Conservation (phyloP, 2,113 vertebrate species). For the Fregata magnificens region DNA sequence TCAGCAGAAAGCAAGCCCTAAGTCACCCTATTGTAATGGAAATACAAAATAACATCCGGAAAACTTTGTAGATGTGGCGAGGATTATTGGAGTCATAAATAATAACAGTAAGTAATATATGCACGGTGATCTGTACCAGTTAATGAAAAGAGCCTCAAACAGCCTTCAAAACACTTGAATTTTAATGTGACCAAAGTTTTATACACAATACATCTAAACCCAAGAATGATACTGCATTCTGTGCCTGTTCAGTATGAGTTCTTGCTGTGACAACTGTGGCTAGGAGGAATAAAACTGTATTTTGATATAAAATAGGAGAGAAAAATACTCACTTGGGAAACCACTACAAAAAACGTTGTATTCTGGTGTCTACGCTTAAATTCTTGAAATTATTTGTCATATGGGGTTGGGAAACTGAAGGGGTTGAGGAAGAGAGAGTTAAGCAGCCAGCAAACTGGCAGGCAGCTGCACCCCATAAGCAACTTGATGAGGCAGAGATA, state of each 20-base stretch:
- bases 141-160: slow-evolving; percentile 46
- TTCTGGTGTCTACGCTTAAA: not conserved
- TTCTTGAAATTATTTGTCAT: not conserved
- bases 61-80: not conserved
- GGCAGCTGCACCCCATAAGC: not conserved
- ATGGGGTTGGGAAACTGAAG: not conserved
- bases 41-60: not conserved
- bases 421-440: not conserved
- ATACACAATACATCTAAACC: not conserved
- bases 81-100: slow-evolving; percentile 28
- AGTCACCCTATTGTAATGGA: slow-evolving; percentile 40
- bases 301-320: not conserved
- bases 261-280: not conserved
- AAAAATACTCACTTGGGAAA: not conserved
- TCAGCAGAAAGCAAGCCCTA: slow-evolving; percentile 52
- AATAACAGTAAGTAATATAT: not conserved
- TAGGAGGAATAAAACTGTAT: not conserved
- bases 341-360: not conserved
- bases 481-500: slow-evolving; percentile 18
- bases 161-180: slow-evolving; percentile 16
- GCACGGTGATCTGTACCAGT: not conserved
- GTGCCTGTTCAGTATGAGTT: not conserved
- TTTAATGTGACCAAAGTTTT: slow-evolving; percentile 19
- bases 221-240: not conserved
- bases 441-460: not conserved